Percentiles rank a stretch among this genome's conserved stretches.
Conservation (phyloP, 2,113 vertebrate species). For the Callaeas wilsoni region DNA sequence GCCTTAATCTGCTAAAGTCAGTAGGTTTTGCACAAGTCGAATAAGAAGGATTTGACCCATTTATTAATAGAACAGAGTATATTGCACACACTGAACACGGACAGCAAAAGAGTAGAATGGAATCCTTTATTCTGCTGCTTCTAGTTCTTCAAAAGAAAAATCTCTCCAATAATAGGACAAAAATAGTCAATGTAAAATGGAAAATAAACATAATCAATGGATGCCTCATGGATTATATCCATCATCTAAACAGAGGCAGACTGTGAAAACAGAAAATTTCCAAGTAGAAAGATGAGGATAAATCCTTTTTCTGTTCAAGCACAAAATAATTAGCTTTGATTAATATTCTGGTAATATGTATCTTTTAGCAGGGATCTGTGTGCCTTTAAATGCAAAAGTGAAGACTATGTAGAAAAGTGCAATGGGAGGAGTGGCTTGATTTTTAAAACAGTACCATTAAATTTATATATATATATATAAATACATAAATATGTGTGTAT, state of each 20-base stretch:
- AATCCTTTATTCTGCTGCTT: not conserved
- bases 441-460: not conserved
- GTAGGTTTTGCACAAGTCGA: slow-evolving; percentile 1
- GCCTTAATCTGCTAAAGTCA: not conserved
- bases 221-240: not conserved
- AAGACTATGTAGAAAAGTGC: not conserved
- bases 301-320: not conserved
- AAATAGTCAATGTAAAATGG: not conserved
- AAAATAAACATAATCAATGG: not conserved
- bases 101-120: not conserved
- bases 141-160: not conserved
- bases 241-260: not conserved
- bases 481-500: rapidly evolving
- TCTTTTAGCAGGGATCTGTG: not conserved
- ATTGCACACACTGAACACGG: not conserved
- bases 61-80: not conserved
- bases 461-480: not conserved
- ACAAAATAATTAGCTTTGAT: not conserved
- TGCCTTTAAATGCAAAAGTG: not conserved
- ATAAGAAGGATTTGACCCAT: slow-evolving; percentile 30
- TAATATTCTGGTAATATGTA: not conserved
- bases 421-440: rapidly evolving
- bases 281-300: not conserved
- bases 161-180: not conserved
- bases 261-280: not conserved